Evolutionary conservation across 1,140 invertebrate genomes (phyloP), one percentile per base, ranked within the genome.

Genomic region (Hylaeus volcanicus): DNA sequence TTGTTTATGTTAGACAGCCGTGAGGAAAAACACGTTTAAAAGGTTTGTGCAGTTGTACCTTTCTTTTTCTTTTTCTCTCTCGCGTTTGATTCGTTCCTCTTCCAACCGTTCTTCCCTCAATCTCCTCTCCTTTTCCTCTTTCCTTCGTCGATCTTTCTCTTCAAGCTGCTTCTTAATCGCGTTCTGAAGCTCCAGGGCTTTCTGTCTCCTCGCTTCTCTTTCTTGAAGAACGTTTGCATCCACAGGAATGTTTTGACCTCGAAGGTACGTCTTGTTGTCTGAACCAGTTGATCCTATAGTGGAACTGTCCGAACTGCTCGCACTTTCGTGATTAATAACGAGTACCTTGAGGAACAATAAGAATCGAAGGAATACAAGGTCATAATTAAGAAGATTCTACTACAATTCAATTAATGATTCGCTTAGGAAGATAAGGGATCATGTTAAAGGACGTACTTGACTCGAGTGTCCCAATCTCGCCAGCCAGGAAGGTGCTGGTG

Each of bases 161-260:
- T 96, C 96, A 55, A 97, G 91, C 88, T 97, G 96, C 88, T 94
- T 94, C 80, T 96, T 94, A 81, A 97, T 96, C 12, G 96, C 96
- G 60, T 94, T 95, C 89, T 97, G 96, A 73, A 96, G 93, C 88
- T 96, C 96, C 81, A 96, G 86, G 14, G 96, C 96, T 90, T 96
- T 95, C 75, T 96, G 94, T 60, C 96, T 92, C 89, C 94, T 95
- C 74, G 93, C 93, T 92, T 97, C 96, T 71, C 96, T 92, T 91
- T 96, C 95, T 14, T 95, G 95, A 79, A 96, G 92, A 74, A 96
- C 94, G 83, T 95, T 94, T 3, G 95, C 94, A 87, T 96, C 96
- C 60, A 96, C 88, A n/a, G 95, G 95, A 51, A 95, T 94, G 89
- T 96, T 96, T 92, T 97, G 96, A 61, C 96, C 96, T 80, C 96